phyloP scores from a whole-genome alignment of 2,888 invertebrate species.

The Acleris emargana region DNA sequence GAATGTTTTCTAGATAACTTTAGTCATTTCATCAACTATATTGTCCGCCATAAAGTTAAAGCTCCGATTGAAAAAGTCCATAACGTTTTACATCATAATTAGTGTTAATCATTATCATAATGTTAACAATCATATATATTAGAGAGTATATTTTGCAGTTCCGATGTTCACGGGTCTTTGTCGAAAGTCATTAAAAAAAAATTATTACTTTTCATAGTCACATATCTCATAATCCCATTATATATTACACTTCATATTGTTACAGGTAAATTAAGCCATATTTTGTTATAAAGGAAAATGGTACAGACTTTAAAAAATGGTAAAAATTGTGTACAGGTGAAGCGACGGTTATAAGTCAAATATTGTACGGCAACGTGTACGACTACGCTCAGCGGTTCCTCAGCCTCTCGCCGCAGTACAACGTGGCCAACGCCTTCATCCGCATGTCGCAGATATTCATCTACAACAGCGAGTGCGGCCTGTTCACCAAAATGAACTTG shows the following conservation, averaged over 20 bases:
- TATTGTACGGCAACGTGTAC: conserved; percentile 62
- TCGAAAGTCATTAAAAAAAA: not conserved
- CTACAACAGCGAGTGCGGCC: conserved; percentile 68
- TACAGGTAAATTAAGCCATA: not conserved
- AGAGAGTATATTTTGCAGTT: too few species aligned
- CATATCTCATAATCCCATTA: not conserved
- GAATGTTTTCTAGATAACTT: too few species aligned
- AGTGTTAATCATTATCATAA: too few species aligned
- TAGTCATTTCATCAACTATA: too few species aligned
- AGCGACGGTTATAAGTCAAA: conserved; percentile 63
- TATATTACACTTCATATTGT: not conserved
- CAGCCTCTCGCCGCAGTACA: conserved; percentile 70
- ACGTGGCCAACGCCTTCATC: conserved; percentile 67
- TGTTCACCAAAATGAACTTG: conserved; percentile 54
- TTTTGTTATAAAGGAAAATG: too few species aligned
- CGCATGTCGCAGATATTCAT: conserved; percentile 67
- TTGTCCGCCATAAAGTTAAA: not conserved
- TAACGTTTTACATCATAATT: too few species aligned
- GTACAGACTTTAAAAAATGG: too few species aligned
- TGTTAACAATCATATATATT: too few species aligned
- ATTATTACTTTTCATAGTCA: not conserved
- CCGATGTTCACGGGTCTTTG: not conserved
- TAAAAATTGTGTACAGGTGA: conserved; percentile 54
- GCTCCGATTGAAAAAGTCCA: not conserved
- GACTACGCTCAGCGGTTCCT: conserved; percentile 55